A percentile compares a stretch with the other conserved stretches of the same genome.
Evolutionary conservation across 1,140 invertebrate genomes (phyloP).

Genomic region (Popillia japonica): DNA sequence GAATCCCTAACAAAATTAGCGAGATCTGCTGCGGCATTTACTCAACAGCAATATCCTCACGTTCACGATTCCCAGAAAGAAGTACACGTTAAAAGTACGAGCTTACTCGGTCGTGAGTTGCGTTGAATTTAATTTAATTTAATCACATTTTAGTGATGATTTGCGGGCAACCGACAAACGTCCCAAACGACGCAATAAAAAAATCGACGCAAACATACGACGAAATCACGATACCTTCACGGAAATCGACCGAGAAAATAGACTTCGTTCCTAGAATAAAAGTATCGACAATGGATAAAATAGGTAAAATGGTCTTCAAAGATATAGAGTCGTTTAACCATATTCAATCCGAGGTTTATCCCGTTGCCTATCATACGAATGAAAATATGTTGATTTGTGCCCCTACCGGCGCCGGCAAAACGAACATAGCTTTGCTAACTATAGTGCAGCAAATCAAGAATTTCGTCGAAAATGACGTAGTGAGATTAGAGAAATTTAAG

Average conservation of each 20-base stretch:
- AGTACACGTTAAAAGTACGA: conserved; percentile 44
- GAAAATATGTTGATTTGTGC: conserved; percentile 97
- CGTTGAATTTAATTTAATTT: not conserved
- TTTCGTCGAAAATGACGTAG: conserved; percentile 79
- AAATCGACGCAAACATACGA: conserved; percentile 79
- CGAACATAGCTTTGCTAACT: conserved; percentile 95
- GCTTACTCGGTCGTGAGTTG: not conserved
- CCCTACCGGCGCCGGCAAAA: conserved; percentile 97
- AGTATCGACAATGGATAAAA: conserved; percentile 81
- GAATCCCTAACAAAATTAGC: conserved; percentile 40
- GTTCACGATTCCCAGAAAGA: conserved; percentile 45
- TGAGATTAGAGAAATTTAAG: conserved; percentile 94
- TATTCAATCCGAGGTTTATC: conserved; percentile 96
- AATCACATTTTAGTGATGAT: conserved; percentile 71
- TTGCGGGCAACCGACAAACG: conserved; percentile 75
- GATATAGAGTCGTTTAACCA: conserved; percentile 88
- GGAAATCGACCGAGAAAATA: conserved; percentile 71
- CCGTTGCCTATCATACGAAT: conserved; percentile 94
- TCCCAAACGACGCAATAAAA: conserved; percentile 79
- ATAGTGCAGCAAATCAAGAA: conserved; percentile 90
- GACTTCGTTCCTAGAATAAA: conserved; percentile 69
- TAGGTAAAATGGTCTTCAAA: conserved; percentile 86
- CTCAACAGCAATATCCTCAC: conserved; percentile 59
- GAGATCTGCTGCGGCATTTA: conserved; percentile 46
- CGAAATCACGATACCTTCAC: conserved; percentile 88